Evolutionary conservation across 2,797 vertebrate species (phyloP).

Genomic region (Synanceia verrucosa): DNA sequence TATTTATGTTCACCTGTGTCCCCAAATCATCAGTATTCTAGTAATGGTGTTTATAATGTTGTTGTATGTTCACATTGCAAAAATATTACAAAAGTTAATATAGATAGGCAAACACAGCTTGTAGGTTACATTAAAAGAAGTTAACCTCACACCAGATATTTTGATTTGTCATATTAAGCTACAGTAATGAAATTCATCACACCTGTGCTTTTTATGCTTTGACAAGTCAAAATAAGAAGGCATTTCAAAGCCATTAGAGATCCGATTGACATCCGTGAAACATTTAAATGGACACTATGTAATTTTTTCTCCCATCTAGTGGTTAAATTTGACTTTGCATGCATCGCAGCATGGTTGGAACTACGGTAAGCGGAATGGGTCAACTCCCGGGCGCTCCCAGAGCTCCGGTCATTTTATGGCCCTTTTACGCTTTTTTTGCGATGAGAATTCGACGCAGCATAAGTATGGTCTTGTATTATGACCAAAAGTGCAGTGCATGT

Average conservation of each 20-base stretch:
- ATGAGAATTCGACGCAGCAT: no score
- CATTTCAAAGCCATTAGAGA: neutral
- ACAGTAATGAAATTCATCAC: neutral
- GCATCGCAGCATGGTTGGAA: no score
- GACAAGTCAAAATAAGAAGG: constrained; percentile 6
- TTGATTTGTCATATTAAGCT: neutral
- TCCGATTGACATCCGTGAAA: neutral
- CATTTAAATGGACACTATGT: no score
- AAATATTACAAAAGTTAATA: neutral
- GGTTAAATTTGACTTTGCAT: no score
- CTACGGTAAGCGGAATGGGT: no score
- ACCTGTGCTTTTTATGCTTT: constrained; percentile 1
- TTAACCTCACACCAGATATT: neutral
- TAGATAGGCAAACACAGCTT: no score
- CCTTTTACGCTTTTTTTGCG: no score
- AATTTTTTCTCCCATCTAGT: no score
- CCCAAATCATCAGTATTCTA: neutral
- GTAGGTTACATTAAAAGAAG: neutral
- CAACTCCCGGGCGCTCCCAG: no score
- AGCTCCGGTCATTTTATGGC: no score
- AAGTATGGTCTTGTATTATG: no score
- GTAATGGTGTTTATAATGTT: neutral
- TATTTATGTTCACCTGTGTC: neutral
- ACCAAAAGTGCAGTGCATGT: no score
- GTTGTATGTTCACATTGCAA: neutral